phyloP scores from a whole-genome alignment of 2,797 vertebrate species.

The Chaetodon trifasciatus region DNA sequence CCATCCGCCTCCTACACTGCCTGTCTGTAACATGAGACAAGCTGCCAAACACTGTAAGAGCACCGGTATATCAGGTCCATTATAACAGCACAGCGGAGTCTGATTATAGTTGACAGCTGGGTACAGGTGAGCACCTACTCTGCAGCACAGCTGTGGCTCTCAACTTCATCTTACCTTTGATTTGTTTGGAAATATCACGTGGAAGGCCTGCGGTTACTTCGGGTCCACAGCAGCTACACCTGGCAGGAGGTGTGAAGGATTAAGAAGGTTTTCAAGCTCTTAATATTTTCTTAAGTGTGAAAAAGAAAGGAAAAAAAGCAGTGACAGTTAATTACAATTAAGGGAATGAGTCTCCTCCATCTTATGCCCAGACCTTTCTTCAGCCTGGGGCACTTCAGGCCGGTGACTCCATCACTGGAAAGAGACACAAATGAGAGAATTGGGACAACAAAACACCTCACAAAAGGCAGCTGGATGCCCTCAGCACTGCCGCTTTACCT shows the following conservation, averaged over 20 bases:
- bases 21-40: slow-evolving; percentile 64
- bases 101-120: slow-evolving; percentile 72
- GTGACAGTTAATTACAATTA: slow-evolving; percentile 76
- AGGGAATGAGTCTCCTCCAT: slow-evolving; percentile 59
- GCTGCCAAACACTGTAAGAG: slow-evolving; percentile 69
- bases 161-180: slow-evolving; percentile 38
- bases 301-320: slow-evolving; percentile 10
- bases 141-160: slow-evolving; percentile 59
- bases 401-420: slow-evolving; percentile 59
- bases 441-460: slow-evolving; percentile 61
- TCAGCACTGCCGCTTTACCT: slow-evolving; percentile 55
- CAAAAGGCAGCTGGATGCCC: slow-evolving; percentile 57
- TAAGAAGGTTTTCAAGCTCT: slow-evolving; percentile 25
- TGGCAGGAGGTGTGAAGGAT: slow-evolving; percentile 33
- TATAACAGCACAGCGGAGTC: slow-evolving; percentile 56
- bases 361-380: slow-evolving; percentile 49
- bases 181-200: slow-evolving; percentile 38
- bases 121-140: slow-evolving; percentile 57
- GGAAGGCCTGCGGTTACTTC: slow-evolving; percentile 17
- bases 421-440: slow-evolving; percentile 69
- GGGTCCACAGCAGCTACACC: slow-evolving; percentile 32
- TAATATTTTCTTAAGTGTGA: slow-evolving; percentile 29
- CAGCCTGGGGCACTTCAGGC: slow-evolving; percentile 47
- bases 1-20: slow-evolving; percentile 60
- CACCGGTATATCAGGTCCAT: slow-evolving; percentile 51